Evolutionary conservation across 2,113 vertebrate species (phyloP).

Genomic region (Otus sunia): DNA sequence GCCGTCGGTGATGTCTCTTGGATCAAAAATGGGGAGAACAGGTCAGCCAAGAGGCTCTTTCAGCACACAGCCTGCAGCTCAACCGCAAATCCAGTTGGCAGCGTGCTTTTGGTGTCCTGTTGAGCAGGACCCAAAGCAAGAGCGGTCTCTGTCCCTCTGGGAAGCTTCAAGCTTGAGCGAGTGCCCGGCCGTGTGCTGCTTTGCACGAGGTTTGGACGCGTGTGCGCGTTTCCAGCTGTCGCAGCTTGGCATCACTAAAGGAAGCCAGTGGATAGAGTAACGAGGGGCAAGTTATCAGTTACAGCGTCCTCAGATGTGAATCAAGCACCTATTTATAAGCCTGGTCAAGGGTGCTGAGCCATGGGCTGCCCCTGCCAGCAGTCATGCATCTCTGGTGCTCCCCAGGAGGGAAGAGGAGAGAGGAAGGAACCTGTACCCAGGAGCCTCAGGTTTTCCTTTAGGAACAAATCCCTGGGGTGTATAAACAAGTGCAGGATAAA

Average conservation of each 20-base stretch:
- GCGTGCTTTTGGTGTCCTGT: neutral
- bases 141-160: neutral
- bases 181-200: neutral
- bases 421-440: neutral
- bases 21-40: neutral
- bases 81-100: accelerated
- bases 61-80: neutral
- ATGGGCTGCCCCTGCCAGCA: neutral
- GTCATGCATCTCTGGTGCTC: neutral
- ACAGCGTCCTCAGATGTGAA: accelerated
- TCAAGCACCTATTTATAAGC: neutral
- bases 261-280: neutral
- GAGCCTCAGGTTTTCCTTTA: neutral
- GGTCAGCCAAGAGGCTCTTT: neutral
- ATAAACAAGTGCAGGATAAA: neutral
- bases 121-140: neutral
- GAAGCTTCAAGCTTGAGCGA: neutral
- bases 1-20: neutral
- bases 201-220: accelerated
- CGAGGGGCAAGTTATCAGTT: neutral
- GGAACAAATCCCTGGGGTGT: neutral
- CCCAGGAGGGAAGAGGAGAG: neutral
- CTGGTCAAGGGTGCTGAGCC: accelerated
- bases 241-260: accelerated
- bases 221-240: neutral